Base-by-base conservation (phyloP, 2,797 vertebrate genomes). In the Pyrocephalus nanus region DNA sequence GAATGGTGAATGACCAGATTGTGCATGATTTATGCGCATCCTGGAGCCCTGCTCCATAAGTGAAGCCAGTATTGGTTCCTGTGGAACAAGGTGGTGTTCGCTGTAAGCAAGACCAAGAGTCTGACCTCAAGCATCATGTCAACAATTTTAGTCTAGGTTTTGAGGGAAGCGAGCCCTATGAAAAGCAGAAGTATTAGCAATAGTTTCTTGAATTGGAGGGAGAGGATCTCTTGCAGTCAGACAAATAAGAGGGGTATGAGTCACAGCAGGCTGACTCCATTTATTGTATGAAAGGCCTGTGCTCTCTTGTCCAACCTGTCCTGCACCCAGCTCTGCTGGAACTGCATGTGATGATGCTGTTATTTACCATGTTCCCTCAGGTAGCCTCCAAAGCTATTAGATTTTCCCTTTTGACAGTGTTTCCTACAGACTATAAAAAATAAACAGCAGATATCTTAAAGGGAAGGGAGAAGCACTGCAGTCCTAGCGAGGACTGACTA, bases 221-320 rank as follows among this genome's bases (percentile, higher is more conserved):
- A 85, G n/a, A 86, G 27, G 66, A 86, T 58, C 34, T 90, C 82
- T 48, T 10, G 23, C 8, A 50, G 40, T n/a, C 13, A 4, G 48
- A 55, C 38, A 58, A 86, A 23, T n/a, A 38, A 76, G 70, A 94
- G 45, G n/a, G 0, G 0, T 34, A 4, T 88, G 94, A 92, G 84
- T 95, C 94, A 93, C 69, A 88, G 54, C 53, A 83, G 57, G 13
- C 81, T 65, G 91, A 58, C 53, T 88, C 67, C 34, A 13, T 45
- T 47, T 83, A 11, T 21, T 69, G 27, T 11, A 2, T 32, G 29
- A 51, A 69, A 51, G 54, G 50, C 86, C 40, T 91, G 66, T 69
- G 72, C 81, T 70, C 78, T 89, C 93, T 77, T 85, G 92, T 77
- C 90, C 71, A 70, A 89, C 93, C 84, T 74, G 92, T 92, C 92